A percentile compares a stretch with the other conserved stretches of the same genome.
These are phyloP conservation scores for Elysia crispata DNA, from an alignment of 2,888 invertebrate species.

Conservation along the genomic window DNA sequence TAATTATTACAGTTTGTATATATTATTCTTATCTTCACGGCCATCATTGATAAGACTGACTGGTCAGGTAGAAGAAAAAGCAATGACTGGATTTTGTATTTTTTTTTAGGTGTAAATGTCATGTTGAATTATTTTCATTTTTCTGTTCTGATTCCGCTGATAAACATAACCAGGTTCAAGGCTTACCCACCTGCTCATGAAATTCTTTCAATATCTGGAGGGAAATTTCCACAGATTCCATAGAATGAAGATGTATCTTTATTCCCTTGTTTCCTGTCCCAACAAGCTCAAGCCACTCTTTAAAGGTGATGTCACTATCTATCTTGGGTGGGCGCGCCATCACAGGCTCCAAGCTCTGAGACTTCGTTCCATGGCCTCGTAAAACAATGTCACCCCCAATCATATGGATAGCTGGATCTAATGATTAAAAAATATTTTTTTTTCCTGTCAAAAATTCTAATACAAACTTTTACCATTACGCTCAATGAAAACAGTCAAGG, in stretches of 20 bases:
- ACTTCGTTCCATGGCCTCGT: constrained; percentile 77
- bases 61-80: too few species aligned
- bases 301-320: constrained; percentile 86
- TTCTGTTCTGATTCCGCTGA: too few species aligned
- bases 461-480: background rate
- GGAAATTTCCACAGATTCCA: constrained; percentile 82
- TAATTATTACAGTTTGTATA: too few species aligned
- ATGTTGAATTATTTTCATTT: background rate
- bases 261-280: constrained; percentile 84
- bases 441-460: background rate
- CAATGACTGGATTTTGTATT: too few species aligned
- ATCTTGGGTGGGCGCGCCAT: constrained; percentile 91
- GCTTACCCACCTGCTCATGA: constrained; percentile 53
- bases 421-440: background rate
- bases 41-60: too few species aligned
- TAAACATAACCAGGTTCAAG: too few species aligned
- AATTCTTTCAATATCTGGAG: constrained; percentile 71
- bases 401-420: constrained; percentile 80
- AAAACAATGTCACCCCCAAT: constrained; percentile 91
- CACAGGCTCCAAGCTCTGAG: constrained; percentile 82
- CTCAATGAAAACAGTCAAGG: too few species aligned
- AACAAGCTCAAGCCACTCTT: constrained; percentile 83
- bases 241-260: constrained; percentile 92
- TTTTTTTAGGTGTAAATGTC: too few species aligned
- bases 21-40: too few species aligned